Evolutionary conservation across 2,113 vertebrate species (phyloP).

Genomic region (Gallinago jamesoni): DNA sequence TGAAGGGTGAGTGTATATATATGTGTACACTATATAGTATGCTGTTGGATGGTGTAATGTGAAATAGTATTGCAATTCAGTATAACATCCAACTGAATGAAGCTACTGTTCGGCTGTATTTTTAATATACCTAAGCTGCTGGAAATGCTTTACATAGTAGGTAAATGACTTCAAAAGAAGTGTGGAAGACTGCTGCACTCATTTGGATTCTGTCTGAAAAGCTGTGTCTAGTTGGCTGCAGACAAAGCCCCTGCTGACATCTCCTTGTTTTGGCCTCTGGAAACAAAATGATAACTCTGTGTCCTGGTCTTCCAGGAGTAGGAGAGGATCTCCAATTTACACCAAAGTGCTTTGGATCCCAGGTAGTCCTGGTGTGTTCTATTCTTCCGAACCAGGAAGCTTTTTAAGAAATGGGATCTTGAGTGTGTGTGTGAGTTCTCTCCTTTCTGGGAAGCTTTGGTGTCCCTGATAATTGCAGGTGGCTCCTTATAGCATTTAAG

Average conservation of each 20-base stretch:
- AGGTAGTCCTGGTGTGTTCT: neutral
- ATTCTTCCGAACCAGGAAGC: neutral
- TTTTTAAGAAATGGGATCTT: neutral
- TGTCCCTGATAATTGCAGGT: neutral
- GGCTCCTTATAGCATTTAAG: neutral
- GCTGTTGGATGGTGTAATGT: neutral
- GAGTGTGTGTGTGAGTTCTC: neutral
- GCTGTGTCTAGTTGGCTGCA: neutral
- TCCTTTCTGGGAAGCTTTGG: neutral
- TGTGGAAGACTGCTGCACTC: neutral
- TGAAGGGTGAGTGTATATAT: neutral
- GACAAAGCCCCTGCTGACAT: neutral
- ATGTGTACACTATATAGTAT: neutral
- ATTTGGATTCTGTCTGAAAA: neutral
- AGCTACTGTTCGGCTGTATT: conserved; percentile 5
- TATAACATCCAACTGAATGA: neutral
- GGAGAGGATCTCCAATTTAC: neutral
- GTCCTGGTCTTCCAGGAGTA: neutral
- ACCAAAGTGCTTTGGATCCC: neutral
- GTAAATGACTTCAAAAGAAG: neutral
- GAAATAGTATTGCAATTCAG: conserved; percentile 4
- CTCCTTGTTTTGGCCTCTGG: neutral
- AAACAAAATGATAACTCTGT: neutral
- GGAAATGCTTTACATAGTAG: neutral
- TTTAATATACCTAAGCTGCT: neutral